Evolutionary conservation across 2,113 vertebrate genomes (phyloP).

Genomic region (Colaptes auratus): DNA sequence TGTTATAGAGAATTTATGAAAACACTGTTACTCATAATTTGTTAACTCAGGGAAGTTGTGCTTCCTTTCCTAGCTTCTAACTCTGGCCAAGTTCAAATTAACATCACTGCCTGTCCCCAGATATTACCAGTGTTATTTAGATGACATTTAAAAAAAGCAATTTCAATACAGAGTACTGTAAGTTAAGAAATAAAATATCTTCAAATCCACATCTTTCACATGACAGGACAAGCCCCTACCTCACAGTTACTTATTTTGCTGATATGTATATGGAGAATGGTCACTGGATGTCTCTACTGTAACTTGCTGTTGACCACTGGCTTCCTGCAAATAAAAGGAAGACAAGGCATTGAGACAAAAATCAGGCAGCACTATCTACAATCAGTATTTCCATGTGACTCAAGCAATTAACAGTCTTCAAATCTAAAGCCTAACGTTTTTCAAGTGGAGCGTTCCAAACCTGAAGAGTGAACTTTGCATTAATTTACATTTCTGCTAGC

Average conservation of each 20-base stretch:
- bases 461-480: background rate
- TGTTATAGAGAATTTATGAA: background rate
- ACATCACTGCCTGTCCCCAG: background rate
- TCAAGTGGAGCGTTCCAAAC: background rate
- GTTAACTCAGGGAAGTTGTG: background rate
- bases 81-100: background rate
- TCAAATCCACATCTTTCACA: slow-evolving; percentile 18
- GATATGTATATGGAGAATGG: slow-evolving; percentile 95
- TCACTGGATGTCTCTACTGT: slow-evolving; percentile 90
- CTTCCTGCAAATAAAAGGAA: slow-evolving; percentile 84
- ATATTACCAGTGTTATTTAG: background rate
- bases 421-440: background rate
- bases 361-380: background rate
- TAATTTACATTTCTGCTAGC: background rate
- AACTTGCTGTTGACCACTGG: slow-evolving; percentile 89
- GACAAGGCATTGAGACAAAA: slow-evolving; percentile 27
- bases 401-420: background rate
- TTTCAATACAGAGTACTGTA: background rate
- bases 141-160: background rate
- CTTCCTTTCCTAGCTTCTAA: background rate
- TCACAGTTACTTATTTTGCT: slow-evolving; percentile 94
- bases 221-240: slow-evolving; percentile 72
- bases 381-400: background rate
- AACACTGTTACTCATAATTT: background rate
- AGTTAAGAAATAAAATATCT: background rate